phyloP scores from a whole-genome alignment of 1,140 invertebrate species.

The Bombus terrestris region DNA sequence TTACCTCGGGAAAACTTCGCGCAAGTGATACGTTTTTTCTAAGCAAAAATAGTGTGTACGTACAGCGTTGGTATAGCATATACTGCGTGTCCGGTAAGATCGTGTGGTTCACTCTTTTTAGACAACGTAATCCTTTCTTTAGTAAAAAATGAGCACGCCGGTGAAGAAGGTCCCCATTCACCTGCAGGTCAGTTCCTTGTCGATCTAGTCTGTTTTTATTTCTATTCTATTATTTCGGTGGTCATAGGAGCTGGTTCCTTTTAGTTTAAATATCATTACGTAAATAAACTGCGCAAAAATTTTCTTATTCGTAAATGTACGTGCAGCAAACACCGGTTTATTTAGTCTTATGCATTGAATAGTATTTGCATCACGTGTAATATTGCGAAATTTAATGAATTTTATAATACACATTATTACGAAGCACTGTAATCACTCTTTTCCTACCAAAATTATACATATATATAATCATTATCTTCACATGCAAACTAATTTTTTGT shows the following conservation, averaged over 20 bases:
- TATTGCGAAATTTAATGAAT: background rate
- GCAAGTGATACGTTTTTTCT: slow-evolving; percentile 9
- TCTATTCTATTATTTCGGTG: background rate
- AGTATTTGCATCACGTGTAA: background rate
- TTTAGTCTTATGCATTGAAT: slow-evolving; percentile 14
- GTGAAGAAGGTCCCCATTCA: slow-evolving; percentile 97
- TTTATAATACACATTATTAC: background rate
- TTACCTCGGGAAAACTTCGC: slow-evolving; percentile 5
- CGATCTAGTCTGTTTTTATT: slow-evolving; percentile 14
- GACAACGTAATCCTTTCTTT: background rate
- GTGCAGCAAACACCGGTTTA: slow-evolving; percentile 16
- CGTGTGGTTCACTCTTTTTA: background rate
- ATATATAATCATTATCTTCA: background rate
- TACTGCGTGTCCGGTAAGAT: background rate
- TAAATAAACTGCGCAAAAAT: slow-evolving; percentile 11
- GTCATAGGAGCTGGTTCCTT: background rate
- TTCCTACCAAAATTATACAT: background rate
- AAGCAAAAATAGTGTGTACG: slow-evolving; percentile 26
- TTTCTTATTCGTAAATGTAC: background rate
- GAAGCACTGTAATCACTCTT: background rate
- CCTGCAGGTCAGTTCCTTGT: slow-evolving; percentile 89
- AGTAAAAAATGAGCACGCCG: slow-evolving; percentile 83
- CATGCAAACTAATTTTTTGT: background rate
- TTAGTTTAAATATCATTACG: background rate
- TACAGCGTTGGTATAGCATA: background rate